Evolutionary conservation across 2,797 vertebrate species (phyloP).

Genomic region (Gymnocypris eckloni): DNA sequence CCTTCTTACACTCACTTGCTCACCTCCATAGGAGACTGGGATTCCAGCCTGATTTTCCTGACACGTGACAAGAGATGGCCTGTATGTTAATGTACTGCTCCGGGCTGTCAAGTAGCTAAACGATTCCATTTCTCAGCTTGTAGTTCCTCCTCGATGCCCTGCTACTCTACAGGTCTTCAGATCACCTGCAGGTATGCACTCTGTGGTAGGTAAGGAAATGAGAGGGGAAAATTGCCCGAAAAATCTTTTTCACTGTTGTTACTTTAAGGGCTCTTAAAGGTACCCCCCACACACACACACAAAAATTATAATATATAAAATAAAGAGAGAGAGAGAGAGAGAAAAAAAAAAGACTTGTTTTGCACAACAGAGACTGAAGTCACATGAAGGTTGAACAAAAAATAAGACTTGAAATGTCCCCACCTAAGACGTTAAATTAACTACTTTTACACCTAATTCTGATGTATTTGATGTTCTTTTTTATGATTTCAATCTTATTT

Average conservation of each 20-base stretch:
- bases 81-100: conserved; percentile 62
- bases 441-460: not conserved
- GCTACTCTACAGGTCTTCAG: conserved; percentile 48
- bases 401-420: conserved; percentile 37
- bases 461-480: not conserved
- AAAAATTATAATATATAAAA: no score
- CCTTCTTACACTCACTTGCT: conserved; percentile 32
- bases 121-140: conserved; percentile 51
- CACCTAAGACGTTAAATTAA: not conserved
- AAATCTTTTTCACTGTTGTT: conserved; percentile 69
- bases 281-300: not conserved
- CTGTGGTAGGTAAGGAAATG: conserved; percentile 69
- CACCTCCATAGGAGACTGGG: conserved; percentile 48
- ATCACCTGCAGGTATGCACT: conserved; percentile 69
- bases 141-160: conserved; percentile 30
- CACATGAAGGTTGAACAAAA: conserved; percentile 64
- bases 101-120: conserved; percentile 62
- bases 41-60: conserved; percentile 58
- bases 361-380: conserved; percentile 61
- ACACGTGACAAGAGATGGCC: conserved; percentile 64
- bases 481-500: not conserved
- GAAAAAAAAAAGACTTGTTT: not conserved
- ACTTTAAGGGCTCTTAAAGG: conserved; percentile 70
- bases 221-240: conserved; percentile 56
- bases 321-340: not conserved